Evolutionary conservation across 2,797 vertebrate species (phyloP).

Genomic region (Gallinago nigripennis): DNA sequence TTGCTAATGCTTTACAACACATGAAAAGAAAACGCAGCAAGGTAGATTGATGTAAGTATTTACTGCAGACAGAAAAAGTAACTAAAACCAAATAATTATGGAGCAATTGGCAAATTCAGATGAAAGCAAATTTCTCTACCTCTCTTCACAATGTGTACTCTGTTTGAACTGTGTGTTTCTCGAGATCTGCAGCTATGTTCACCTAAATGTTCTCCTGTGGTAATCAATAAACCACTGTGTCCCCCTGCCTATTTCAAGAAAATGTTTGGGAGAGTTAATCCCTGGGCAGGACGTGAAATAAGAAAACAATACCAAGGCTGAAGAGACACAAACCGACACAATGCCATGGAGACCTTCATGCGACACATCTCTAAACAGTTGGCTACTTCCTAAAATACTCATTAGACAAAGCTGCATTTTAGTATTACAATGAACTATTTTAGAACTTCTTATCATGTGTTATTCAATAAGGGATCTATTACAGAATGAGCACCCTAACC

Average conservation of each 20-base stretch:
- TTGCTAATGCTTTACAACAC: neutral
- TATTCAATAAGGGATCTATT: neutral
- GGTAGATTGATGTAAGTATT: neutral
- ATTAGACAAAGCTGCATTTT: neutral
- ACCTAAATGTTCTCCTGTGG: neutral
- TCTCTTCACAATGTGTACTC: neutral
- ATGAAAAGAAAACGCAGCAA: neutral
- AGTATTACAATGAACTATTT: neutral
- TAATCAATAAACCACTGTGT: neutral
- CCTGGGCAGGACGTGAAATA: neutral
- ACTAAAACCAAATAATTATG: neutral
- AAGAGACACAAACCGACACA: neutral
- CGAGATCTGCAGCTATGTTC: neutral
- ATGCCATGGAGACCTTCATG: neutral
- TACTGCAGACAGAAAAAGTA: neutral
- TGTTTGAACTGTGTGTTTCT: neutral
- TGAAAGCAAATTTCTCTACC: neutral
- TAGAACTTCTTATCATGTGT: neutral
- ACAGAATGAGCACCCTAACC: neutral
- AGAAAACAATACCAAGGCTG: neutral
- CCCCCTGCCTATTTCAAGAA: neutral
- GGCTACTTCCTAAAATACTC: neutral
- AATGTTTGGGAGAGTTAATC: neutral
- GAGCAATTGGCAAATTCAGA: neutral
- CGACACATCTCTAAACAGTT: neutral